Base-by-base conservation (phyloP, 2,797 vertebrate species). In the Phataginus tetradactyla region DNA sequence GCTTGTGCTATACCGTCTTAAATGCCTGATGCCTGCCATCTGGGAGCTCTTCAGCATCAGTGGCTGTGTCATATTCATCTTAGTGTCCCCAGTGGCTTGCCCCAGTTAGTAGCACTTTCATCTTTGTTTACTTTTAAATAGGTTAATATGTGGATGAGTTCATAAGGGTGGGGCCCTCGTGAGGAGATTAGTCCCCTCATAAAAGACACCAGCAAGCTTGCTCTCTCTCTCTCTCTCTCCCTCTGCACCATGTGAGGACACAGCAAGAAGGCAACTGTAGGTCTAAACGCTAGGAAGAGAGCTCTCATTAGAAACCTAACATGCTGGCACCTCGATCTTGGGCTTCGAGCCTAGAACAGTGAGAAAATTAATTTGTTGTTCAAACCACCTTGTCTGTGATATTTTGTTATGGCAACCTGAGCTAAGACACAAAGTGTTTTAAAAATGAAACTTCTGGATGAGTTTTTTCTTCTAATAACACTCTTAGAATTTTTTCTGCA, bases 101-200 rank as follows among this genome's bases (percentile, higher is more conserved):
- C 51, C 23, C 61, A 71, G 32, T 32, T 77, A 29, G 53, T 57
- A 23, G 14, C 13, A 78, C 21, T 37, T 84, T 74, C 42, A 53
- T 79, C 88, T 95, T 29, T 59, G 66, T 72, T 92, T 69, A 39
- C 59, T 94, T 96, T 63, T 75, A 14, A 66, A 77, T 23, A 66
- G 59, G 72, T 37, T 53, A 1, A 66, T n/a, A 32, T 85, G 83
- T 79, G 63, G 45, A 61, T n/a, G 25, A 91, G 34, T 17, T 64
- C 14, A 42, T 6, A 15, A 49, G 32, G 10, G 3, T 32, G 11
- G 37, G 57, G 4, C 7, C 2, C 15, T 88, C 59, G 5, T 39
- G 7, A 9, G 29, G 37, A 68, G 61, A 49, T 91, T 15, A 18
- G 34, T 59, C 32, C 29, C 39, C 12, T 74, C 68, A 8, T 25